Evolutionary conservation across 2,888 invertebrate species (phyloP), one percentile per base, ranked within the genome.

Genomic region (Acrobasis suavella): DNA sequence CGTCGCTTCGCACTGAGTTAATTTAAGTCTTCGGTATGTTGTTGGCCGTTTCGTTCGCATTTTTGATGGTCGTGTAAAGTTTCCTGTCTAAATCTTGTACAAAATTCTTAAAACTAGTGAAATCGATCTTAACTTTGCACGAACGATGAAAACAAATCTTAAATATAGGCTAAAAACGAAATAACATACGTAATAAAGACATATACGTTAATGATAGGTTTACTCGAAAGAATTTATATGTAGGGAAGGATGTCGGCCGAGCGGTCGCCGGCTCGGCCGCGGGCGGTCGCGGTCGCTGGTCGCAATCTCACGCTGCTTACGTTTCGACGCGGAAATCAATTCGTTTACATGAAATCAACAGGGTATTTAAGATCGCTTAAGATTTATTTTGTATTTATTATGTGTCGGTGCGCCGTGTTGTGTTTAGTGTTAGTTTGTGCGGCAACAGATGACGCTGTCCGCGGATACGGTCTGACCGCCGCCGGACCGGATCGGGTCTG

Each of bases 161-260:
- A 83, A n/a, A 83, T 83, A 76, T 83, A 83, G 82, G 82, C 87
- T 87, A 89, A 81, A n/a, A 87, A 86, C 83, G 87, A 87, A 91
- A 89, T 90, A 88, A 92, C 87, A 92, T 92, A 92, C 91, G 91
- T 92, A 92, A 92, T 88, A 90, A 92, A 92, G 91, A 92, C 91
- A 92, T 92, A 92, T 92, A 92, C 92, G 88, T 86, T 89, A 91
- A 85, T 84, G 82, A 83, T 91, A 91, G 88, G 89, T 82, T 85
- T 86, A 89, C 80, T 84, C 78, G 87, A 83, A 89, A 82, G 90
- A 90, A 91, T 90, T 90, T 91, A 91, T 89, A 86, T 71, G 71
- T 72, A 71, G 65, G 72, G 66, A 70, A 58, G 67, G 46, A 66
- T 64, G 64, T 67, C 71, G 64, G 22, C 42, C 50, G 60, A 46